Evolutionary conservation across 1,140 invertebrate species (phyloP), one percentile per base, ranked within the genome.

Genomic region (Drosophila burlai): DNA sequence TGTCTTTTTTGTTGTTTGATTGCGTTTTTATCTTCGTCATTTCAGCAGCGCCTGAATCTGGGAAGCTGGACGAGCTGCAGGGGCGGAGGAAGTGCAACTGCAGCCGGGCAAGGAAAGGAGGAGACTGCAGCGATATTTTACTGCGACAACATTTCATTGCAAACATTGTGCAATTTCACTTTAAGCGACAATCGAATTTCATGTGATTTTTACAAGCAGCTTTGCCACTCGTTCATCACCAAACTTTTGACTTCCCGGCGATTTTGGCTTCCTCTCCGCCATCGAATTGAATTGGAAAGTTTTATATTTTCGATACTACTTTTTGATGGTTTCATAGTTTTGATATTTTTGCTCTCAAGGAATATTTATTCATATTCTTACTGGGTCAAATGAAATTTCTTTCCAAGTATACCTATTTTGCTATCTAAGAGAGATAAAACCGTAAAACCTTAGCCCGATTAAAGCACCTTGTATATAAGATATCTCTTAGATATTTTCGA

Each of bases 1-100:
- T 59, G 50, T 45, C 40, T 77, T 77, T 77, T 62, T 77, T 87
- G 83, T 77, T 87, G 84, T 89, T 89, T 87, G 84, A 87, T 87
- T 87, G 78, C 84, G 84, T 89, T 87, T 87, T 87, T 87, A 87
- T 87, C 84, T 84, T 84, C 84, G 84, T 89, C 84, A 87, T 89
- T 87, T 87, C 84, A 89, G 84, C 66, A 83, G 46, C 47, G 57
- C 65, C 54, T 67, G 65, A 36, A 60, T 65, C 58, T 69, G 65
- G 62, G 42, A 21, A 54, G 16, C 61, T 31, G 74, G n/a, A 52
- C 57, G 34, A 66, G 36, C 34, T 71, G 62, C 54, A 45, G 50
- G 38, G 36, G 62, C 71, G 47, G 36, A 62, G 46, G 66, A 42
- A 61, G 46, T 67, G 59, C 79, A 82, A 40, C 74, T 69, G 60